Evolutionary conservation across 2,797 vertebrate species (phyloP), one percentile per base, ranked within the genome.

Genomic region (Triplophysa bombifrons): DNA sequence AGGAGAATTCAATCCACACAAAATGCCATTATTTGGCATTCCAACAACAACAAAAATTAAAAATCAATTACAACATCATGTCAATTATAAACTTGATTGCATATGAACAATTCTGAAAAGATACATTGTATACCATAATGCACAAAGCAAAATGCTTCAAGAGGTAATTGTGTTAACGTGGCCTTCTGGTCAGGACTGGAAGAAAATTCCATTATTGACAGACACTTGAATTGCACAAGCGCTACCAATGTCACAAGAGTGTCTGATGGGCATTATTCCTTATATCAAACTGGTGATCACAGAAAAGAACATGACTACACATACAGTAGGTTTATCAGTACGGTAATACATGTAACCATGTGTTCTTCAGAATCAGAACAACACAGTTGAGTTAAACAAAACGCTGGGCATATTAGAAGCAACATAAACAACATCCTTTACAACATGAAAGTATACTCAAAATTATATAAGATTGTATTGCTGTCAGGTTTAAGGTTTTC

Each of bases 201-300:
- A 19, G 14, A 69, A 64, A 50, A 63, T 1, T 75, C 76, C 72
- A 67, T 66, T 48, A 67, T 51, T 82, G 71, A 38, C 81, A 63
- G 65, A 53, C 16, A 9, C n/a, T 10, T 27, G 4, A 55, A 67
- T 82, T 82, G 50, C 76, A 70, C 81, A 82, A 53, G n/a, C 46
- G 27, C 19, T 73, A 51, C 22, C 2, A 64, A 11, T 25, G 50
- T 69, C 38, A 8, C 63, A 50, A 50, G 58, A 8, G 6, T 48
- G 6, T 38, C 34, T 41, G 7, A 78, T 11, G 41, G 16, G n/a
- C 0, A 66, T 14, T 56, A 19, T 13, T 67, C 34, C 65, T 30
- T 30, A 30, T 4, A 4, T 30, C 30, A 38, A 13, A 11, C 12
- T 17, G 27, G 1, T n/a, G 48, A 65, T 22, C 34, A 53, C 48